These are phyloP conservation scores for Tragelaphus strepsiceros DNA, from an alignment of 2,113 vertebrate genomes.

Conservation along the genomic window DNA sequence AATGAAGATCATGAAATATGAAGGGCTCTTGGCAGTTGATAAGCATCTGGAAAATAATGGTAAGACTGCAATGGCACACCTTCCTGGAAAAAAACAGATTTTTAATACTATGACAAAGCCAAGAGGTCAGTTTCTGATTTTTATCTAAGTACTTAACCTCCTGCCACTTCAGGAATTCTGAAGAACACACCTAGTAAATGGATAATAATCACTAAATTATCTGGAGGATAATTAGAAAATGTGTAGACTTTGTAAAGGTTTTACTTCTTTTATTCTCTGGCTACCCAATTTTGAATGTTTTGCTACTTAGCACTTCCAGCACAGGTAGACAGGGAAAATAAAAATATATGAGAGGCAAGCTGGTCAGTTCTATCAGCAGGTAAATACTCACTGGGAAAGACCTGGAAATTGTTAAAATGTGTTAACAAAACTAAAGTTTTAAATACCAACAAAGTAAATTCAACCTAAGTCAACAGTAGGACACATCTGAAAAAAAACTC, in stretches of 20 bases:
- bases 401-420: background rate
- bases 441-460: background rate
- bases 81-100: background rate
- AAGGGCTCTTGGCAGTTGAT: background rate
- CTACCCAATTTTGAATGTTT: background rate
- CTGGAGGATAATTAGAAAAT: slow-evolving; percentile 14
- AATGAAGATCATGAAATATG: background rate
- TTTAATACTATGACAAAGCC: background rate
- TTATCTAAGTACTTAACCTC: background rate
- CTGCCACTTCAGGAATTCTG: slow-evolving; percentile 7
- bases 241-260: background rate
- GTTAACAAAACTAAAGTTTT: background rate
- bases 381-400: background rate
- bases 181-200: background rate
- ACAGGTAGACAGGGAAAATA: background rate
- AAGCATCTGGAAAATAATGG: background rate
- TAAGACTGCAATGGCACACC: background rate
- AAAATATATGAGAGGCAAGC: background rate
- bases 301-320: background rate
- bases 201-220: background rate
- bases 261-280: background rate
- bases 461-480: background rate
- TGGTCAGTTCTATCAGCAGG: background rate
- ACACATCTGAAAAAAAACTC: background rate
- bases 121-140: background rate